These are phyloP conservation scores for Sciurus niger DNA, from an alignment of 2,113 vertebrate species.

Conservation along the genomic window DNA sequence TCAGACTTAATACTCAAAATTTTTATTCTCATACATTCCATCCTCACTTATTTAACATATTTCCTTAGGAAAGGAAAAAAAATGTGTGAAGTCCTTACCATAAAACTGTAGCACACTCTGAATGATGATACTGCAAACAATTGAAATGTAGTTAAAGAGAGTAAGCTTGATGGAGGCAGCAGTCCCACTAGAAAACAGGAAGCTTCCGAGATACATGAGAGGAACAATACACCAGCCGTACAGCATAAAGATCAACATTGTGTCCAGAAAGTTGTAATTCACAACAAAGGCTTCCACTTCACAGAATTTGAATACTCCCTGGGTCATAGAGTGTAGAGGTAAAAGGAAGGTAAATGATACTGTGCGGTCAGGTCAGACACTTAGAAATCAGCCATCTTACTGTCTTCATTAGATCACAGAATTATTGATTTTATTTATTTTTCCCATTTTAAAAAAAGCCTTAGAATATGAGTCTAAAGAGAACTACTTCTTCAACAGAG, in stretches of 20 bases:
- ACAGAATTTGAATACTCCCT: slow-evolving; percentile 95
- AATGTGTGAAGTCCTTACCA: slow-evolving; percentile 88
- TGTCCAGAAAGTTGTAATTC: slow-evolving; percentile 92
- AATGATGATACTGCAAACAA: slow-evolving; percentile 92
- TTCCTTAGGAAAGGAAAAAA: not conserved
- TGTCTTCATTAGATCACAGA: not conserved
- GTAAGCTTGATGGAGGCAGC: slow-evolving; percentile 96
- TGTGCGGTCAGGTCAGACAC: not conserved
- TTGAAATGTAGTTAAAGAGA: slow-evolving; percentile 96
- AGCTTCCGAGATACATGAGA: slow-evolving; percentile 97
- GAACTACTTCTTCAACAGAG: not conserved
- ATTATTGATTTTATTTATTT: not conserved
- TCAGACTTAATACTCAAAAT: slow-evolving; percentile 5
- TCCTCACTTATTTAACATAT: not conserved
- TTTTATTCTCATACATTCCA: not conserved
- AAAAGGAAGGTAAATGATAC: not conserved
- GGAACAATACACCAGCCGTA: slow-evolving; percentile 97
- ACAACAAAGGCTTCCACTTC: slow-evolving; percentile 92
- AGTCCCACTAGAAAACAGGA: slow-evolving; percentile 93
- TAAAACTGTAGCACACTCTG: slow-evolving; percentile 93
- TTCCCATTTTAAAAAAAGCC: not conserved
- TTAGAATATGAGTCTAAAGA: not conserved
- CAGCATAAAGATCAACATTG: slow-evolving; percentile 94
- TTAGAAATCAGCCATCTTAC: not conserved
- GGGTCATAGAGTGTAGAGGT: slow-evolving; percentile 63